A percentile compares a stretch with the other conserved stretches of the same genome.
Evolutionary conservation across 2,113 vertebrate species (phyloP).

Genomic region (Psittacus erithacus): DNA sequence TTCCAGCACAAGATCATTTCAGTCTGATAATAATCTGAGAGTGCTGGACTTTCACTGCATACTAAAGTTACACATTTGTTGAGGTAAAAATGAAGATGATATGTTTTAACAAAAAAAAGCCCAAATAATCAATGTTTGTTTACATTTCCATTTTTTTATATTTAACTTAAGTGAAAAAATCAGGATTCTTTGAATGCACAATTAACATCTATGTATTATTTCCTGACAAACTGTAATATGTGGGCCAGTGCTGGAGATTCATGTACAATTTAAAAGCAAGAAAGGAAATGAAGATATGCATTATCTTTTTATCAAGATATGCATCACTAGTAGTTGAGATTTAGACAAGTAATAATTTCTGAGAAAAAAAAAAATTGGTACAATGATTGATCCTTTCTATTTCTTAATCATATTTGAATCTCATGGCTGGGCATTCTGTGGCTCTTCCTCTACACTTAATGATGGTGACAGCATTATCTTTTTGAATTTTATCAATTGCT

Average conservation of each 20-base stretch:
- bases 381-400: background rate
- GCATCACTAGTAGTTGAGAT: background rate
- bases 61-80: background rate
- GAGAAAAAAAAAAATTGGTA: background rate
- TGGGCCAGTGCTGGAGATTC: background rate
- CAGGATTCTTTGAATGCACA: background rate
- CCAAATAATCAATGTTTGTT: background rate
- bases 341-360: background rate
- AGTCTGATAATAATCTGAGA: background rate
- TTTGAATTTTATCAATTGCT: background rate
- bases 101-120: background rate
- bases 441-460: background rate
- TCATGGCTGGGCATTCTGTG: background rate
- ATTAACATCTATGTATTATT: background rate
- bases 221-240: background rate
- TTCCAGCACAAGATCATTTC: conserved; percentile 2
- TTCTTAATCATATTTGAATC: background rate
- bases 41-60: background rate
- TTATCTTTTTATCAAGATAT: background rate
- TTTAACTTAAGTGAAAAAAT: background rate
- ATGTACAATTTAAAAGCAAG: background rate
- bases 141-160: background rate
- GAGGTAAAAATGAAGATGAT: background rate
- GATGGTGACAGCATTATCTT: background rate
- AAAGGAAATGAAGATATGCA: background rate